Conservation (phyloP, 1,140 invertebrate species). For the Bombus soroeensis region DNA sequence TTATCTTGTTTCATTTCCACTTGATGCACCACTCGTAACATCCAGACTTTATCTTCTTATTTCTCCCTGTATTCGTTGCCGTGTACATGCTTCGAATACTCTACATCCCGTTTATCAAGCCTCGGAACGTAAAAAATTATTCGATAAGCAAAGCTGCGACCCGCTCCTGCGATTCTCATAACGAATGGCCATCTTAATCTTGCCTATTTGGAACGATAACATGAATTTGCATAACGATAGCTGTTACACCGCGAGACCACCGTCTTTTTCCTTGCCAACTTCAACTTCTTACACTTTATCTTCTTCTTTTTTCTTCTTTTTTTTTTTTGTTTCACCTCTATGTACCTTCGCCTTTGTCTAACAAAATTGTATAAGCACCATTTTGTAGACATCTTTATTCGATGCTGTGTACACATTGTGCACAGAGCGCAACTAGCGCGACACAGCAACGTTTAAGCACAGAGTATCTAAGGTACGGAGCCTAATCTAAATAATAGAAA, state of each 20-base stretch:
- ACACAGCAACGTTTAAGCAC: background rate
- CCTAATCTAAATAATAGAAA: conserved; percentile 16
- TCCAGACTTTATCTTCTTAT: background rate
- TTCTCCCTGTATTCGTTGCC: background rate
- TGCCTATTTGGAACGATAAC: background rate
- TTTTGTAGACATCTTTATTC: background rate
- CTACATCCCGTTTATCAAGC: background rate
- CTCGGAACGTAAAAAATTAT: conserved; percentile 1
- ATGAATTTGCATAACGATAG: conserved; percentile 27
- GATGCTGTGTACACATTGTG: too few species aligned
- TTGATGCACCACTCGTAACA: background rate
- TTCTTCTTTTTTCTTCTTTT: too few species aligned
- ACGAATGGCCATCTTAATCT: conserved; percentile 21
- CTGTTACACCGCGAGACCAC: background rate
- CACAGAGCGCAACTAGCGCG: too few species aligned
- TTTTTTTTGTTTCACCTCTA: too few species aligned
- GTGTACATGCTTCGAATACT: background rate
- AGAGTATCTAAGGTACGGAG: background rate
- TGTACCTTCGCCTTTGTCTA: background rate
- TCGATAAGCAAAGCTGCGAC: conserved; percentile 6
- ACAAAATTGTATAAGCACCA: background rate
- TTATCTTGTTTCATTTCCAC: background rate
- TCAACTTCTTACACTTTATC: background rate
- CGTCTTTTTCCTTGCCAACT: background rate
- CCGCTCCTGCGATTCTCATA: background rate